Evolutionary conservation across 2,888 invertebrate species (phyloP).

Genomic region (Mycalesis mineus): DNA sequence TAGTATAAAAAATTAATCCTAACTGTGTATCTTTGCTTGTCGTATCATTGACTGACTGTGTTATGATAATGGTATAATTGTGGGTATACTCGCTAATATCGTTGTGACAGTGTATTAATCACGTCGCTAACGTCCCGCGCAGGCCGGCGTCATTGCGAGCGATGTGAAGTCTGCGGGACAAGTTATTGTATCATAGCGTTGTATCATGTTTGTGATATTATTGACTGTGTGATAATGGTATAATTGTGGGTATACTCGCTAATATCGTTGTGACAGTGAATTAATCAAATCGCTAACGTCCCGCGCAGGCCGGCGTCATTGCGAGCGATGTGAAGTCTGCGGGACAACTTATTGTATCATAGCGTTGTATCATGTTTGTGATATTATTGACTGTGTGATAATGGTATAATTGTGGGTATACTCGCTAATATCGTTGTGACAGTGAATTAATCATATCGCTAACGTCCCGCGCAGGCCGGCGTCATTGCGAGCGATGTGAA

Average conservation of each 20-base stretch:
- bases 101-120: conserved; percentile 43
- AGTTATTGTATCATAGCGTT: not conserved
- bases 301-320: conserved; percentile 37
- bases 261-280: conserved; percentile 38
- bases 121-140: conserved; percentile 35
- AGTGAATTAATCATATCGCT: conserved; percentile 41
- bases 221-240: not conserved
- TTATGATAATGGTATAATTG: not conserved
- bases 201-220: not conserved
- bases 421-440: conserved; percentile 35
- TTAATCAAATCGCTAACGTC: conserved; percentile 40
- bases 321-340: conserved; percentile 15
- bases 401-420: conserved; percentile 16
- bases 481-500: conserved; percentile 28
- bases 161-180: not conserved
- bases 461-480: conserved; percentile 37
- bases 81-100: conserved; percentile 30
- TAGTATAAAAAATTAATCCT: too few relatives aligned
- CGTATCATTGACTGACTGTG: not conserved
- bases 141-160: conserved; percentile 35
- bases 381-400: not conserved
- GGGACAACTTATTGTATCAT: not conserved
- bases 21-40: not conserved
- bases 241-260: conserved; percentile 24
- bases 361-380: not conserved